phyloP scores from a whole-genome alignment of 1,140 invertebrate species.

The Listronotus oregonensis region DNA sequence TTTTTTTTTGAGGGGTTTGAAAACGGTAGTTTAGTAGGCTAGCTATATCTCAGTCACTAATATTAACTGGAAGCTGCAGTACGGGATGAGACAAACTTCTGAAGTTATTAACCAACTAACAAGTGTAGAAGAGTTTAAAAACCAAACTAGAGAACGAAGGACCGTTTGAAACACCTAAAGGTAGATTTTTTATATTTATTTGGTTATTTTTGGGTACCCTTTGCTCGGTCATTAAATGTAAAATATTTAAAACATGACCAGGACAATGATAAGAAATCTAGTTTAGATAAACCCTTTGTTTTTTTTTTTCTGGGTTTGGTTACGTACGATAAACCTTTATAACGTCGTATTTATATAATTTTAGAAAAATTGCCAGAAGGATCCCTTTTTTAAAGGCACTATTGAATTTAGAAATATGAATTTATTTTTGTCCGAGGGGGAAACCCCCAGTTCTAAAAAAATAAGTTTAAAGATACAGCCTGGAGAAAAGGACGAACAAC shows the following conservation, averaged over 20 bases:
- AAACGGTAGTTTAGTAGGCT: conserved; percentile 71
- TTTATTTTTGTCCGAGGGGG: conserved; percentile 65
- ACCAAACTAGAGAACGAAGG: conserved; percentile 67
- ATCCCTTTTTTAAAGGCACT: conserved; percentile 43
- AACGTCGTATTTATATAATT: background rate
- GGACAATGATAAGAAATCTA: too few species aligned
- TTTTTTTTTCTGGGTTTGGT: background rate
- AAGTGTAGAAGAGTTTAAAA: conserved; percentile 76
- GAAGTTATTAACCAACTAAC: conserved; percentile 86
- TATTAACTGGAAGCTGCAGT: conserved; percentile 83
- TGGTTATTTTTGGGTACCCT: too few species aligned
- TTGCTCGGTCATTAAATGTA: too few species aligned
- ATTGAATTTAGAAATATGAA: conserved; percentile 70
- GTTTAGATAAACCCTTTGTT: conserved; percentile 1
- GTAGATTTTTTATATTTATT: too few species aligned
- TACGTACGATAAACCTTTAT: too few species aligned
- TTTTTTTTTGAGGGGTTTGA: conserved; percentile 31
- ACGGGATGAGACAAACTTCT: conserved; percentile 80
- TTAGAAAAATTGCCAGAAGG: conserved; percentile 32
- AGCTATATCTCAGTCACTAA: conserved; percentile 81
- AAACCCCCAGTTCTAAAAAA: conserved; percentile 72
- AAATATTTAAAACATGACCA: too few species aligned
- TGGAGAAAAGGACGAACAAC: conserved; percentile 66
- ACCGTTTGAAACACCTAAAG: conserved; percentile 54
- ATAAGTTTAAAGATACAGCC: conserved; percentile 65